phyloP scores from a whole-genome alignment of 2,888 invertebrate species.

The Hofmannophila pseudospretella region DNA sequence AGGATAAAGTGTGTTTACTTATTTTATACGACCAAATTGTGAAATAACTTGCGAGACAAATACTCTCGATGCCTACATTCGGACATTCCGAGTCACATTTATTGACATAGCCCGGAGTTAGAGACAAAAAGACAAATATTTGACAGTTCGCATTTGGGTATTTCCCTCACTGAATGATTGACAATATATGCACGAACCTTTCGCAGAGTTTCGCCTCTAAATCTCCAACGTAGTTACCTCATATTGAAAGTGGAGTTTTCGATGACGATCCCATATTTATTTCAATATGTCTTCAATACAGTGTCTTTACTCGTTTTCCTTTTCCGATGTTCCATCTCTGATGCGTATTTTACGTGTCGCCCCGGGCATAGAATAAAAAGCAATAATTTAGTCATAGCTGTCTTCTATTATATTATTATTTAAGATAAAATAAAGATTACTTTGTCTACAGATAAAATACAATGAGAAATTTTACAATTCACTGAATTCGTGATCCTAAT shows the following conservation, averaged over 20 bases:
- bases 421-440: too few relatives aligned
- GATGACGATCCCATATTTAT: conserved; percentile 22
- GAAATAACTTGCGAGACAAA: conserved; percentile 42
- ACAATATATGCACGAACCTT: conserved; percentile 42
- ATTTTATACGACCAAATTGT: conserved; percentile 42
- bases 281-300: conserved; percentile 16
- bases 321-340: neutral
- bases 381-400: too few relatives aligned
- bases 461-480: too few relatives aligned
- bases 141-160: conserved; percentile 50
- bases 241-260: conserved; percentile 25
- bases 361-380: too few relatives aligned
- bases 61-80: conserved; percentile 51
- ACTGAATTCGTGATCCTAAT: too few relatives aligned
- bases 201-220: conserved; percentile 30
- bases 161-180: conserved; percentile 47
- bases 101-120: conserved; percentile 54
- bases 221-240: conserved; percentile 35
- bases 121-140: conserved; percentile 50
- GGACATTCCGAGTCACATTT: conserved; percentile 38
- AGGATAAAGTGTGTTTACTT: conserved; percentile 23
- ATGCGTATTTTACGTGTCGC: too few relatives aligned
- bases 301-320: neutral
- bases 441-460: too few relatives aligned
- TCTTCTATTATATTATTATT: too few relatives aligned